These are phyloP conservation scores for Chrosomus eos DNA, from an alignment of 2,797 vertebrate genomes.

Conservation along the genomic window DNA sequence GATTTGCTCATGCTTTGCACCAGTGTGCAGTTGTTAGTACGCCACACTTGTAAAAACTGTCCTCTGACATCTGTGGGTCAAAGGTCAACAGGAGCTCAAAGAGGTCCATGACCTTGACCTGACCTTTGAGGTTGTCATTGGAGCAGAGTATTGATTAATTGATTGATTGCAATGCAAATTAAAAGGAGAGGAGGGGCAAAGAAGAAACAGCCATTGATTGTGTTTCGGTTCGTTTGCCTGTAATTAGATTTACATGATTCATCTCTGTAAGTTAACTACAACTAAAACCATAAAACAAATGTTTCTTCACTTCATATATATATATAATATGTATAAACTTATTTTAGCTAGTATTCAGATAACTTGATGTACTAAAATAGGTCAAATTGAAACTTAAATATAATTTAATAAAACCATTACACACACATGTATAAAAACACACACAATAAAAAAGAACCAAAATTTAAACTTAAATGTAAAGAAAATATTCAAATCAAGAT, in stretches of 20 bases:
- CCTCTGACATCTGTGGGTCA: constrained; percentile 7
- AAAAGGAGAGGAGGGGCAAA: neutral
- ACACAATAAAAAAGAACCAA: too few species aligned
- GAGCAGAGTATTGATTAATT: neutral
- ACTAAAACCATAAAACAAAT: neutral
- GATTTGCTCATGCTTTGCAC: neutral
- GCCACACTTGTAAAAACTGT: neutral
- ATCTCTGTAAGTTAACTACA: neutral
- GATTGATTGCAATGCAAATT: neutral
- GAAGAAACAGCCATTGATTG: neutral
- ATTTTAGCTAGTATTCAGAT: too few species aligned
- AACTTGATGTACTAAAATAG: too few species aligned
- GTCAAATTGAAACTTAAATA: too few species aligned
- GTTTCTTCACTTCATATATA: too few species aligned
- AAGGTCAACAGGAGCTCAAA: neutral
- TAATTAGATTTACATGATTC: neutral
- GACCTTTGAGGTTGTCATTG: neutral
- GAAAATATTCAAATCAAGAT: too few species aligned
- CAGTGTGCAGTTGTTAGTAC: neutral
- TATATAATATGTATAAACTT: too few species aligned
- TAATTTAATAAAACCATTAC: too few species aligned
- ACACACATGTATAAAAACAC: too few species aligned
- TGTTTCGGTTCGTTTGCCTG: neutral
- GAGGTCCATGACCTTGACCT: neutral
- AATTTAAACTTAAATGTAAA: too few species aligned